Percentiles rank a stretch among this genome's conserved stretches.
These are phyloP conservation scores for Meloidogyne chitwoodi DNA, from an alignment of 1,140 invertebrate genomes.

Conservation along the genomic window DNA sequence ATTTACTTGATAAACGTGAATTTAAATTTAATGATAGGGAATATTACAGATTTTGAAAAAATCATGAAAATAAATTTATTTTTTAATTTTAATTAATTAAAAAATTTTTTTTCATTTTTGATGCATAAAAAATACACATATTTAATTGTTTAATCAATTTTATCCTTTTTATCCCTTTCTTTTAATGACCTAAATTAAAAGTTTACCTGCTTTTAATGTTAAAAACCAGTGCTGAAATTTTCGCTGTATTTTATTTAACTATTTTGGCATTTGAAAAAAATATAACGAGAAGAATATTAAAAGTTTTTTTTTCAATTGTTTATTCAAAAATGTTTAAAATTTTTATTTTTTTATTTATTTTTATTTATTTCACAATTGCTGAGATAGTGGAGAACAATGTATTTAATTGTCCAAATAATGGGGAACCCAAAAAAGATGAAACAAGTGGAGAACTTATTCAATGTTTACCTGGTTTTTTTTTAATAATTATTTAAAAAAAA, in stretches of 20 bases:
- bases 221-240: background rate
- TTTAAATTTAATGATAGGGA: background rate
- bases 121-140: background rate
- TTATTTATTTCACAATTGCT: background rate
- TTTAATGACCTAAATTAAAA: background rate
- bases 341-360: background rate
- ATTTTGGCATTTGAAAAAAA: background rate
- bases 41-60: background rate
- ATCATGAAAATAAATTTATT: background rate
- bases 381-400: background rate
- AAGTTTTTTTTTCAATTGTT: background rate
- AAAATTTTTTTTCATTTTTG: background rate
- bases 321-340: background rate
- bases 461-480: constrained; percentile 37
- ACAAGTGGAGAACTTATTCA: constrained; percentile 34
- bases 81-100: no score
- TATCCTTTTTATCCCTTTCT: background rate
- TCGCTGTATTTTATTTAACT: background rate
- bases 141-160: background rate
- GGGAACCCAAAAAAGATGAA: constrained; percentile 35
- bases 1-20: background rate
- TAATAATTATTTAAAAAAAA: background rate
- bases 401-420: constrained; percentile 42
- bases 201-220: background rate
- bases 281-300: background rate